Evolutionary conservation across 1,140 invertebrate species (phyloP), one percentile per base, ranked within the genome.

Genomic region (Tribolium madens): DNA sequence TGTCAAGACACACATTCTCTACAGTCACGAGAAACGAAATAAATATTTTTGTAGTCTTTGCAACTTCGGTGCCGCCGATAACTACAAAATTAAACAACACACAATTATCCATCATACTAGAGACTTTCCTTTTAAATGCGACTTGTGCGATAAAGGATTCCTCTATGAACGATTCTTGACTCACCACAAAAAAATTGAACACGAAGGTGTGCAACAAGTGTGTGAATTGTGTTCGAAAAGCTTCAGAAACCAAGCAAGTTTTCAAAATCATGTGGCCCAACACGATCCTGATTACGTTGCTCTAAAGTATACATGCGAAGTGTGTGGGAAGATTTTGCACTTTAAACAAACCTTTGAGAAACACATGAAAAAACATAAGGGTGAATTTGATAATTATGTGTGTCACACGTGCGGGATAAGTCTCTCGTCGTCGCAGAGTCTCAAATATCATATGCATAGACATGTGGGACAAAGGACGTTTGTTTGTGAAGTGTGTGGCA

Each of bases 41-140:
- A 3, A 42, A 2, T 42, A 3, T 42, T 10, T n/a, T 2, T 42
- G 36, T 7, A 0, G 9, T 9, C 2, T 7, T 42, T 42, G 36
- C 9, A n/a, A 0, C 3, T 42, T 42, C 36, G 36, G n/a, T 9
- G n/a, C 36, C 9, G 2, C 36, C 9, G 1, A 42, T n/a, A 42
- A 42, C 0, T 10, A 2, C n/a, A 42, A 4, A 42, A 2, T 42
- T 42, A n/a, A 42, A n/a, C 7, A n/a, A 2, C 36, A 42, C n/a
- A 42, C 36, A n/a, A n/a, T 42, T 42, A 10, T 42, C 36, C 36
- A 42, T 42, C 36, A 42, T 85, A 93, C 91, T 33, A 93, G 93
- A 6, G 91, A 93, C 81, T 89, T 92, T 77, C 93, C 93, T 0
- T 94, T 92, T 84, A 88, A 89, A 80, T 89, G 88, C 72, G 73